Conservation (phyloP, 2,113 vertebrate species). For the Stegostoma tigrinum region DNA sequence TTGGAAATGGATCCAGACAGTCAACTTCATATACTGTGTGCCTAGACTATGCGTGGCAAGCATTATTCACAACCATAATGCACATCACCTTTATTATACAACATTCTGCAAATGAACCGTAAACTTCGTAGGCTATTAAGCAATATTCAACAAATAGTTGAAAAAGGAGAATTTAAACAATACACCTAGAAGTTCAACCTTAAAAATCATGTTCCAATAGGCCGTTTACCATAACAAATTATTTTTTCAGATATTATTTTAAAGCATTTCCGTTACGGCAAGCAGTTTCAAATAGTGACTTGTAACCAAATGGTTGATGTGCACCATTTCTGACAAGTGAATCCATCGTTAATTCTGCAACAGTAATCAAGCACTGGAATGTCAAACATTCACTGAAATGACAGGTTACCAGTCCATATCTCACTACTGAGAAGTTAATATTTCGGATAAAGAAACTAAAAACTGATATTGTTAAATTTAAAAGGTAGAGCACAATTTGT, state of each 20-base stretch:
- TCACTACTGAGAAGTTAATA: conserved; percentile 29
- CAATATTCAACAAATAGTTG: conserved; percentile 36
- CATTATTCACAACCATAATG: conserved; percentile 37
- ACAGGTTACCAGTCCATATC: conserved; percentile 31
- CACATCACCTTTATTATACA: conserved; percentile 36
- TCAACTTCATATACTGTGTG: conserved; percentile 31
- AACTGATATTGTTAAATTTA: conserved; percentile 21
- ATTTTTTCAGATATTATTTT: conserved; percentile 31
- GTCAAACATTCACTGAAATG: conserved; percentile 18
- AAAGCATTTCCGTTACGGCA: conserved; percentile 21
- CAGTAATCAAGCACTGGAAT: conserved; percentile 30
- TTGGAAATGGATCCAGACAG: conserved; percentile 36
- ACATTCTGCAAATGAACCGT: conserved; percentile 35
- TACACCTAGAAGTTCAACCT: conserved; percentile 25
- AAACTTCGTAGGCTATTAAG: conserved; percentile 30
- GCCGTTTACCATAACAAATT: conserved; percentile 35
- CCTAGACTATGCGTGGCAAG: conserved; percentile 31
- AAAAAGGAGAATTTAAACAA: conserved; percentile 36
- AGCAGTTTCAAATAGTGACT: conserved; percentile 34
- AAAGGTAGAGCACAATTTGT: conserved; percentile 33
- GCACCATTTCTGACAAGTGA: conserved; percentile 34
- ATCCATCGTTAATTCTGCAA: conserved; percentile 20
- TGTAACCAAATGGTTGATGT: conserved; percentile 31
- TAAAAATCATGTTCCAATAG: conserved; percentile 35
- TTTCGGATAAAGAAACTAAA: conserved; percentile 33